Conservation (phyloP, 1,140 invertebrate species). For the Paralvinella palmiformis region DNA sequence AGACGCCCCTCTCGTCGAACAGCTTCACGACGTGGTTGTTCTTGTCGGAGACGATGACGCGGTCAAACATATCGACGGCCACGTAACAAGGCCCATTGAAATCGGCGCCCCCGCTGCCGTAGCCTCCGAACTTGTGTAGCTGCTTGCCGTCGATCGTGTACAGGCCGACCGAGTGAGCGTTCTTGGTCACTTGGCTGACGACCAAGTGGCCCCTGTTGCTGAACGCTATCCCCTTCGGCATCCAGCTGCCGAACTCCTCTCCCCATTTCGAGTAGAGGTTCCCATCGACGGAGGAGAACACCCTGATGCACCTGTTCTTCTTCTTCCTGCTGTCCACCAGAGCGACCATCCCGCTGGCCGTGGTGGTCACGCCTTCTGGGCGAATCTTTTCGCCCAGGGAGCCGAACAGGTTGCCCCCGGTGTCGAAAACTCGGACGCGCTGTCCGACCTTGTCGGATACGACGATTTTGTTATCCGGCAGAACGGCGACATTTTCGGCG, state of each 20-base stretch:
- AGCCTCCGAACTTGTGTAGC: slow-evolving; percentile 30
- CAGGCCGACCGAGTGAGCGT: not conserved
- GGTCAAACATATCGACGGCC: slow-evolving; percentile 49
- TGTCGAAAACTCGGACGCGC: not conserved
- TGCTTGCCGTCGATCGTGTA: not conserved
- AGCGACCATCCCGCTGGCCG: not conserved
- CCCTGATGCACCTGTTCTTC: not conserved
- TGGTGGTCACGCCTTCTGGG: not conserved
- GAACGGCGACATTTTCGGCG: not conserved
- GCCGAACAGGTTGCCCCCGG: not conserved
- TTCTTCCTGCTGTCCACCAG: not conserved
- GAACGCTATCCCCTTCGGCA: not conserved
- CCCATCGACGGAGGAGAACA: not conserved
- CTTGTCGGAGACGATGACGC: slow-evolving; percentile 52
- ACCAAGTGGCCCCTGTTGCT: not conserved
- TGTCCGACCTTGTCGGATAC: not conserved
- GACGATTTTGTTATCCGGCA: not conserved
- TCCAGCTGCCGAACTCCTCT: not conserved
- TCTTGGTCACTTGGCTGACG: not conserved
- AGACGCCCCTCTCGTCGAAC: slow-evolving; percentile 16
- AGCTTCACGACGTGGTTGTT: slow-evolving; percentile 53
- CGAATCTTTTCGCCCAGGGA: not conserved
- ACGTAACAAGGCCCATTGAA: slow-evolving; percentile 55
- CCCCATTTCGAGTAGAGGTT: not conserved
- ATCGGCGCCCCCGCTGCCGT: slow-evolving; percentile 43